Conservation (phyloP, 2,888 invertebrate species). For the Agriopis aurantiaria region DNA sequence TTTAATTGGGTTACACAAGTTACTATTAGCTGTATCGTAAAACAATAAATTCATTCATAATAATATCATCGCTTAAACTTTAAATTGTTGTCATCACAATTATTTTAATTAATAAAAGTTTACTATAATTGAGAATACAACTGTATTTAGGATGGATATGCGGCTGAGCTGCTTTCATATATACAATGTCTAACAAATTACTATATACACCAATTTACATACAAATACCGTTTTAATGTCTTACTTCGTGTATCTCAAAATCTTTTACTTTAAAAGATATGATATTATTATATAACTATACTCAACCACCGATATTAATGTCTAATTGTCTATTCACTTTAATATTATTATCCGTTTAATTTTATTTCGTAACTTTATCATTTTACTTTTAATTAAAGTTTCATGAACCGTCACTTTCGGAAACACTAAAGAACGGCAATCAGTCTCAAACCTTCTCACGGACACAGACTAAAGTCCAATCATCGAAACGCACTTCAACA, state of each 20-base stretch:
- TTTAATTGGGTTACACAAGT: constrained; percentile 5
- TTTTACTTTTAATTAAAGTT: constrained; percentile 9
- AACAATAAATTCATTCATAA: background rate
- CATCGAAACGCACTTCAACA: background rate
- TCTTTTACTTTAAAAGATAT: constrained; percentile 55
- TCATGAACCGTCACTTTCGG: constrained; percentile 28
- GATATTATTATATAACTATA: constrained; percentile 44
- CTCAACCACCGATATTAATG: constrained; percentile 23
- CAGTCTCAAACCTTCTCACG: constrained; percentile 35
- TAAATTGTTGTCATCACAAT: constrained; percentile 39
- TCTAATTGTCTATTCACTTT: constrained; percentile 15
- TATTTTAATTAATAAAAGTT: constrained; percentile 54
- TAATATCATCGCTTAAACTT: background rate
- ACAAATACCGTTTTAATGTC: constrained; percentile 48
- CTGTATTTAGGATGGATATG: constrained; percentile 80
- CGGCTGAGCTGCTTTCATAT: constrained; percentile 72
- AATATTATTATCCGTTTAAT: constrained; percentile 5
- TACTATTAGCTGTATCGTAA: background rate
- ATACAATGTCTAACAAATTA: constrained; percentile 52
- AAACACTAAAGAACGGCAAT: constrained; percentile 42
- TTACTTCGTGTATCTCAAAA: constrained; percentile 43
- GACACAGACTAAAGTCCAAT: constrained; percentile 20
- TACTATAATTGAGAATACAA: constrained; percentile 62
- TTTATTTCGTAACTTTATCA: constrained; percentile 8
- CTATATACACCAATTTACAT: constrained; percentile 75